Conservation (phyloP, 92 coral and sea anemone species). For the Bergia sp. region DNA sequence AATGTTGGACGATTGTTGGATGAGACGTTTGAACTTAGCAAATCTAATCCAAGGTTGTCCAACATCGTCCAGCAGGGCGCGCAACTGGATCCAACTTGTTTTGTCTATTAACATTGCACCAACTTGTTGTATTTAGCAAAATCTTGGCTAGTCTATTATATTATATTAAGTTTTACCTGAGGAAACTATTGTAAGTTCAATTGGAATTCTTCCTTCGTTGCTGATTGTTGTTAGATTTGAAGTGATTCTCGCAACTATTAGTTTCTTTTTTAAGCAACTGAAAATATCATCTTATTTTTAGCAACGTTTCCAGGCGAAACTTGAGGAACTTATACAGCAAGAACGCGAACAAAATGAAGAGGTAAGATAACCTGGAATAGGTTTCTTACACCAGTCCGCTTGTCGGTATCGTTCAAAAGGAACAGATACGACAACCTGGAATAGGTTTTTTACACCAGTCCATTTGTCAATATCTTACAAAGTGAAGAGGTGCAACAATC, state of each 20-base stretch:
- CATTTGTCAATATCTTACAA: background rate
- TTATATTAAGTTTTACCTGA: too few relatives aligned
- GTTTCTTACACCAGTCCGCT: background rate
- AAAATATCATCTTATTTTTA: slow-evolving; percentile 17
- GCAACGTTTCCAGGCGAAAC: slow-evolving; percentile 92
- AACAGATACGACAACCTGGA: background rate
- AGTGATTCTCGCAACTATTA: background rate
- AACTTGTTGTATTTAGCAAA: too few relatives aligned
- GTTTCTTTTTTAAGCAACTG: background rate
- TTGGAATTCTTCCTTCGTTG: background rate
- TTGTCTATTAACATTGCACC: too few relatives aligned
- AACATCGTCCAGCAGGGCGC: too few relatives aligned
- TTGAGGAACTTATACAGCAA: slow-evolving; percentile 78
- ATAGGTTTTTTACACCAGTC: background rate
- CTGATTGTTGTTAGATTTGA: background rate
- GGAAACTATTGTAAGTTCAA: too few relatives aligned
- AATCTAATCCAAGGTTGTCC: too few relatives aligned
- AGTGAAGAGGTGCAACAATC: too few relatives aligned
- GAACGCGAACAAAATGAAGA: slow-evolving; percentile 79
- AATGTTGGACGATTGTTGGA: too few relatives aligned
- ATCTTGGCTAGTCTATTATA: too few relatives aligned
- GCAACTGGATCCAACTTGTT: too few relatives aligned
- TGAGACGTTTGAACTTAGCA: too few relatives aligned
- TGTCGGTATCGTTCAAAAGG: too few relatives aligned
- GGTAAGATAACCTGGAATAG: slow-evolving; percentile 37